Evolutionary conservation across 2,888 invertebrate species (phyloP).

Genomic region (Sinopyrophorus schimmeli): DNA sequence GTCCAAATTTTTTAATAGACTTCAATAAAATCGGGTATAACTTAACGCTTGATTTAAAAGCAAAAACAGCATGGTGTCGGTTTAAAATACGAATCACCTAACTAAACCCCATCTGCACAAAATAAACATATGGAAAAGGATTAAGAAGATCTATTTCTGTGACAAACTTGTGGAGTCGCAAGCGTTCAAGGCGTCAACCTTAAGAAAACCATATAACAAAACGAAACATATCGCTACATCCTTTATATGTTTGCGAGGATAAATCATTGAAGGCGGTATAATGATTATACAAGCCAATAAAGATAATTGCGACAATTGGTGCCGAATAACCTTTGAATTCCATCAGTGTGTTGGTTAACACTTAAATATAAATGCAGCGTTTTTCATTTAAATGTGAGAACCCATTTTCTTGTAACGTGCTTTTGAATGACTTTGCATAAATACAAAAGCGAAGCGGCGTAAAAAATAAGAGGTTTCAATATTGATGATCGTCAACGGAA

Average conservation of each 20-base stretch:
- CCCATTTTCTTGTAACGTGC: too few relatives aligned
- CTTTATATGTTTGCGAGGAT: slow-evolving; percentile 22
- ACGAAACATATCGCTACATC: slow-evolving; percentile 13
- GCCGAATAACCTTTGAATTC: not conserved
- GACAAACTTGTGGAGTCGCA: slow-evolving; percentile 27
- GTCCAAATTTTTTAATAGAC: too few relatives aligned
- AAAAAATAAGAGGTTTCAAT: too few relatives aligned
- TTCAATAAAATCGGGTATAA: too few relatives aligned
- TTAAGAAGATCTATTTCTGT: slow-evolving; percentile 28
- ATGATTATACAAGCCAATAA: slow-evolving; percentile 15
- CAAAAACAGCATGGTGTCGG: too few relatives aligned
- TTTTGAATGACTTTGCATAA: too few relatives aligned
- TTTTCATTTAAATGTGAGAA: not conserved
- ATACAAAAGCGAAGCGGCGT: too few relatives aligned
- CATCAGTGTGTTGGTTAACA: too few relatives aligned
- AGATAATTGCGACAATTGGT: slow-evolving; percentile 19
- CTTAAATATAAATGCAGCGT: not conserved
- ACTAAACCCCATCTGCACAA: slow-evolving; percentile 3
- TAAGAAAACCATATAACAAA: slow-evolving; percentile 18
- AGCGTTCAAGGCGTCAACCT: slow-evolving; percentile 26
- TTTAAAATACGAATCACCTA: slow-evolving; percentile 12
- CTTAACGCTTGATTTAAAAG: too few relatives aligned
- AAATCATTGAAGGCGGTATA: slow-evolving; percentile 12
- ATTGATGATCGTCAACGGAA: too few relatives aligned
- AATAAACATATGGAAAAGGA: slow-evolving; percentile 16